Evolutionary conservation across 2,113 vertebrate species (phyloP).

Genomic region (Myrmecobius fasciatus): DNA sequence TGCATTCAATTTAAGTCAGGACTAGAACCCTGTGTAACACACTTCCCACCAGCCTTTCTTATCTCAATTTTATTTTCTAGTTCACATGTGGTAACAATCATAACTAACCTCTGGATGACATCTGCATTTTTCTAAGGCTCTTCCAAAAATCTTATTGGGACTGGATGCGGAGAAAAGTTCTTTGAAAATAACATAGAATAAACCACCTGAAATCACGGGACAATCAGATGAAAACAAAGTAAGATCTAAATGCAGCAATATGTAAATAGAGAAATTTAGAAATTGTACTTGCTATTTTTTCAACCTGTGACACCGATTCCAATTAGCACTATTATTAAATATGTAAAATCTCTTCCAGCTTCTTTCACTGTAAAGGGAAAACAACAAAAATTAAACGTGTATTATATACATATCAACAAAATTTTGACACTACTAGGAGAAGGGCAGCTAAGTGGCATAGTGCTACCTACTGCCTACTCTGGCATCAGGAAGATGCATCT

Average conservation of each 20-base stretch:
- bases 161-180: slow-evolving; percentile 96
- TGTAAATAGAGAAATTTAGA: neutral
- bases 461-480: too few species aligned
- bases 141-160: slow-evolving; percentile 94
- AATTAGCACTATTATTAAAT: slow-evolving; percentile 92
- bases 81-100: neutral
- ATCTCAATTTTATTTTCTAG: neutral
- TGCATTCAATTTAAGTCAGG: neutral
- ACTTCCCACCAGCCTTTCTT: neutral
- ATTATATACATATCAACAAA: neutral
- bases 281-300: slow-evolving; percentile 52
- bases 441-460: neutral
- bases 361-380: slow-evolving; percentile 90
- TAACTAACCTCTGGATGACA: slow-evolving; percentile 92
- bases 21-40: neutral
- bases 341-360: slow-evolving; percentile 93
- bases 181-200: slow-evolving; percentile 94
- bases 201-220: slow-evolving; percentile 87
- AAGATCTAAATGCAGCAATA: neutral
- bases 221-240: slow-evolving; percentile 63
- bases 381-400: neutral
- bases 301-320: slow-evolving; percentile 95
- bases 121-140: slow-evolving; percentile 93
- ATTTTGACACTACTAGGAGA: neutral
- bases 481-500: neutral